phyloP scores from a whole-genome alignment of 2,113 vertebrate species.

The Lanius collurio region DNA sequence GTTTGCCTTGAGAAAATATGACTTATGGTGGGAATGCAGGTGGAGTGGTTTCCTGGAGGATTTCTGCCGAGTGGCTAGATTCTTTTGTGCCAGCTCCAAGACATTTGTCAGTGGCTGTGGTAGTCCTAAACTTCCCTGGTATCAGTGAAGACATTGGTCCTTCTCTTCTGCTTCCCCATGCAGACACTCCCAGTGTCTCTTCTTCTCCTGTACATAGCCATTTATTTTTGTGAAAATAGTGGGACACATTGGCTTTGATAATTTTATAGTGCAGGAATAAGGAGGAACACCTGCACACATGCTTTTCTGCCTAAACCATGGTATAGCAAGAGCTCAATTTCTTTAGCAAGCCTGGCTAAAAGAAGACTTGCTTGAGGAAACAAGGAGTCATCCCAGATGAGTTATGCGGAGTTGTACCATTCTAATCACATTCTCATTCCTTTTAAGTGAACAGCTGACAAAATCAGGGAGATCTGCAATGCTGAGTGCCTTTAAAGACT shows the following conservation, averaged over 20 bases:
- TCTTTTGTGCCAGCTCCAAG: background rate
- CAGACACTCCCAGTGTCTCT: background rate
- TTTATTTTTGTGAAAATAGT: background rate
- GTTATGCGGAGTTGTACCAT: background rate
- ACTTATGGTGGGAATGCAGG: accelerated
- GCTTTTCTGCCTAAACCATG: background rate
- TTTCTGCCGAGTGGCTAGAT: background rate
- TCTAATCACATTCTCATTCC: background rate
- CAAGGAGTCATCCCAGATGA: background rate
- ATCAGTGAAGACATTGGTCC: background rate
- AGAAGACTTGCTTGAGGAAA: background rate
- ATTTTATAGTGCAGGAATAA: background rate
- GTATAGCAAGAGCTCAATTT: background rate
- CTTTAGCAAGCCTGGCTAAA: background rate
- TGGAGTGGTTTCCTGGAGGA: background rate
- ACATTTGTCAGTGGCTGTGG: background rate
- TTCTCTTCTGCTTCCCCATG: background rate
- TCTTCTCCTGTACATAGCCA: background rate
- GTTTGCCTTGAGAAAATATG: background rate
- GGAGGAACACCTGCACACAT: background rate
- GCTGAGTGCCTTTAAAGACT: background rate
- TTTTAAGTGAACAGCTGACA: background rate
- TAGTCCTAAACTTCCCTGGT: background rate
- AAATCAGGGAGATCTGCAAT: background rate
- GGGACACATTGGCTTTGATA: background rate